Conservation (phyloP, 2,888 invertebrate species). For the Amaurobius ferox region DNA sequence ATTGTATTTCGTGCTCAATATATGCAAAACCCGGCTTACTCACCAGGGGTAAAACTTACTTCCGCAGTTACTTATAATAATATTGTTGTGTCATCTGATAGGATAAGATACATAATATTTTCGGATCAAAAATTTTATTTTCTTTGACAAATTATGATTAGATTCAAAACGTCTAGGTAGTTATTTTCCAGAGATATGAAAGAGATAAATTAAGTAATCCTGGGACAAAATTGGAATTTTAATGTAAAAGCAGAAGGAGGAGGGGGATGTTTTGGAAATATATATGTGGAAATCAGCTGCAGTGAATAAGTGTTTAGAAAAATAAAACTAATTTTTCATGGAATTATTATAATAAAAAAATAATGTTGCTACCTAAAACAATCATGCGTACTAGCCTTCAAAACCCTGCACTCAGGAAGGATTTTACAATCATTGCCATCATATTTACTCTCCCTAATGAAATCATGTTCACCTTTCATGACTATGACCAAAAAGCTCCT, state of each 20-base stretch:
- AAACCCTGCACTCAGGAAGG: too few relatives aligned
- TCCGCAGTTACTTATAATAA: conserved; percentile 48
- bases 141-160: conserved; percentile 33
- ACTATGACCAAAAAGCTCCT: too few relatives aligned
- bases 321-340: too few relatives aligned
- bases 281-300: background rate
- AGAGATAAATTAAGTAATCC: background rate
- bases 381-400: too few relatives aligned
- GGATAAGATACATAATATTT: conserved; percentile 54
- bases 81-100: conserved; percentile 20
- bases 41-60: background rate
- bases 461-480: too few relatives aligned
- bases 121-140: conserved; percentile 46
- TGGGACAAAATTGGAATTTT: background rate
- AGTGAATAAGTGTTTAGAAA: too few relatives aligned
- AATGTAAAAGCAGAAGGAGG: background rate
- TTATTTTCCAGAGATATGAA: background rate
- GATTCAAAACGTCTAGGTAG: conserved; percentile 22
- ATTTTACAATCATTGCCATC: too few relatives aligned
- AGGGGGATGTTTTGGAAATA: background rate
- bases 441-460: too few relatives aligned
- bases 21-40: background rate
- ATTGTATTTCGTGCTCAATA: conserved; percentile 49
- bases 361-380: too few relatives aligned
- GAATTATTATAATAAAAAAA: too few relatives aligned